These are phyloP conservation scores for Lasius fuliginosus DNA, from an alignment of 2,888 invertebrate genomes.

Conservation along the genomic window DNA sequence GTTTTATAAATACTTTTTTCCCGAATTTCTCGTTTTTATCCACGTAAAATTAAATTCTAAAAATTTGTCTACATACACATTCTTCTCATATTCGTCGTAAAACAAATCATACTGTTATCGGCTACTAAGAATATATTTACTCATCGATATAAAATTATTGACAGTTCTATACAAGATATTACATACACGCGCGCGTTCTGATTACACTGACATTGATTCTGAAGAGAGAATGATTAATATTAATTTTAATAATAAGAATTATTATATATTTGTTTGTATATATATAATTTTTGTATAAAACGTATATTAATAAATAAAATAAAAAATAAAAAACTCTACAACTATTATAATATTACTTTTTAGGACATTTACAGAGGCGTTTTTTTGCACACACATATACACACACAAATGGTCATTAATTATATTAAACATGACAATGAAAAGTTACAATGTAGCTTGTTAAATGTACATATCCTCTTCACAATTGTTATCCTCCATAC, in stretches of 20 bases:
- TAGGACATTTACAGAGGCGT: background rate
- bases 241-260: background rate
- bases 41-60: background rate
- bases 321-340: background rate
- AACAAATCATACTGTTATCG: background rate
- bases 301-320: background rate
- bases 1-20: background rate
- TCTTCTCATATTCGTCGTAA: background rate
- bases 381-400: background rate
- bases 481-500: background rate
- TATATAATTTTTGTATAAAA: background rate
- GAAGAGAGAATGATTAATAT: background rate
- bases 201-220: background rate
- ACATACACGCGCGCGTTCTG: background rate
- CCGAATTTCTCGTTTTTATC: background rate
- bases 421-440: background rate
- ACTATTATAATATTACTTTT: background rate
- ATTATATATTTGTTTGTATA: background rate
- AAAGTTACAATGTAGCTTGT: background rate
- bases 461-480: background rate
- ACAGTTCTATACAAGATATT: slow-evolving; percentile 9
- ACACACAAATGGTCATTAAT: background rate
- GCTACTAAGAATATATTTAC: slow-evolving; percentile 16
- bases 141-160: slow-evolving; percentile 32
- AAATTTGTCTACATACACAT: background rate